Conservation (phyloP, 2,113 vertebrate genomes). For the Pseudonaja textilis region DNA sequence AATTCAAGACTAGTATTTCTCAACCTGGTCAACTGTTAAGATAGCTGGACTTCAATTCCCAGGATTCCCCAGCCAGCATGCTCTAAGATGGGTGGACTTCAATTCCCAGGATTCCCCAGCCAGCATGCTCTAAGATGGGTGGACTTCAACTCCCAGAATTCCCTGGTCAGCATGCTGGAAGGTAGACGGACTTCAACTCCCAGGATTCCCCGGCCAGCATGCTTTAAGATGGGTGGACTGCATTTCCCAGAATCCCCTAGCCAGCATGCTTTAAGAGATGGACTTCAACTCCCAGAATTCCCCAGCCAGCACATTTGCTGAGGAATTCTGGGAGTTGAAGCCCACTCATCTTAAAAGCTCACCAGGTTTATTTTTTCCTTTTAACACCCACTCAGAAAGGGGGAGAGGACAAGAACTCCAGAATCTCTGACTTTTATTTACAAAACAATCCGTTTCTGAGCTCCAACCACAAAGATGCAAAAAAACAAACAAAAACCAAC, state of each 20-base stretch:
- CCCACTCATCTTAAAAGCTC: background rate
- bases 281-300: background rate
- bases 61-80: too few relatives aligned
- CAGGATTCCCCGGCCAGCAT: too few relatives aligned
- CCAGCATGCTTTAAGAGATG: too few relatives aligned
- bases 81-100: too few relatives aligned
- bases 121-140: background rate
- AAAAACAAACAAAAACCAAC: background rate
- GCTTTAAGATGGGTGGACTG: too few relatives aligned
- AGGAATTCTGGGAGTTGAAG: background rate
- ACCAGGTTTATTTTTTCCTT: background rate
- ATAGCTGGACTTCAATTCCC: too few relatives aligned
- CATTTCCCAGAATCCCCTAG: too few relatives aligned
- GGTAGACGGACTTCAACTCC: too few relatives aligned
- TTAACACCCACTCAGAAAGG: background rate
- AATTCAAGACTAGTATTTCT: background rate
- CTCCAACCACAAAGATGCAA: background rate
- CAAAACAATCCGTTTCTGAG: slow-evolving; percentile 7
- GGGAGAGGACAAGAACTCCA: background rate
- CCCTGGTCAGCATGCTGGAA: too few relatives aligned
- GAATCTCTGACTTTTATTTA: slow-evolving; percentile 28
- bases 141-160: too few relatives aligned
- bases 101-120: too few relatives aligned
- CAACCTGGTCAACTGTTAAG: background rate
- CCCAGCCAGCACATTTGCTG: too few relatives aligned